Conservation (phyloP, 2,888 invertebrate genomes). For the Tenodera sinensis region DNA sequence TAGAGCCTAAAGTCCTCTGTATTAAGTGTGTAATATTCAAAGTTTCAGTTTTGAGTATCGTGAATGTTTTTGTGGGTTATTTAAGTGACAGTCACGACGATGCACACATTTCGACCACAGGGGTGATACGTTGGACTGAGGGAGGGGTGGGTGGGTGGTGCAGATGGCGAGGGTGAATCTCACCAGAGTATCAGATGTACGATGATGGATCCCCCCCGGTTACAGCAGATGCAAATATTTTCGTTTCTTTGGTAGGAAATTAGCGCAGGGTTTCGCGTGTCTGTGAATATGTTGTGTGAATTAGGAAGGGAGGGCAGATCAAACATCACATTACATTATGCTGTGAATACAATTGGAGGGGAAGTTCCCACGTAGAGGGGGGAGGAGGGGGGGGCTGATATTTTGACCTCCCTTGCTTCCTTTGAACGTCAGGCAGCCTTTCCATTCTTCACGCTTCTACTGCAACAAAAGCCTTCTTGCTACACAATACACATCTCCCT, state of each 20-base stretch:
- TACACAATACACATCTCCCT: not conserved
- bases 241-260: not conserved
- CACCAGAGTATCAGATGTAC: not conserved
- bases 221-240: not conserved
- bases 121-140: not conserved
- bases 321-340: not conserved
- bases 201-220: not conserved
- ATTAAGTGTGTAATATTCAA: too few species aligned
- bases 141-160: not conserved
- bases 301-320: not conserved
- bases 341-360: not conserved
- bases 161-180: not conserved
- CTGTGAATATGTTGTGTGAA: not conserved
- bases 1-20: too few species aligned
- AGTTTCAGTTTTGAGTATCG: too few species aligned
- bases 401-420: constrained; percentile 3
- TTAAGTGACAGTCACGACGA: too few species aligned
- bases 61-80: too few species aligned
- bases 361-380: not conserved
- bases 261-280: not conserved
- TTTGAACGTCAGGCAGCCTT: not conserved
- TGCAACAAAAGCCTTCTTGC: not conserved
- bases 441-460: not conserved
- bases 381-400: not conserved
- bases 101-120: too few species aligned